Evolutionary conservation across 2,797 vertebrate species (phyloP).

Genomic region (Hirundo rustica): DNA sequence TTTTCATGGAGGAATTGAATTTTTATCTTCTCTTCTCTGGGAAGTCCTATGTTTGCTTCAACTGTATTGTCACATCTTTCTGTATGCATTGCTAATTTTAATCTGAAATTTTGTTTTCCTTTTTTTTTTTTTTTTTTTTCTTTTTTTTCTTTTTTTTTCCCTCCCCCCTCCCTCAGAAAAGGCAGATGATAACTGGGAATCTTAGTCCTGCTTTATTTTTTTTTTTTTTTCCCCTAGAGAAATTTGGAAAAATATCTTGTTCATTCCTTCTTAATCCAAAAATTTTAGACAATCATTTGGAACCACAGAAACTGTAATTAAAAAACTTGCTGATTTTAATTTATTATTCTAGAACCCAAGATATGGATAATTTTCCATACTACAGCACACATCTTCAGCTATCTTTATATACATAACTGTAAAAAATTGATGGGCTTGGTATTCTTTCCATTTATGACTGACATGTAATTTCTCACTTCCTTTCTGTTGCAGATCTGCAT

Average conservation of each 20-base stretch:
- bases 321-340: background rate
- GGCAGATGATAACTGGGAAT: background rate
- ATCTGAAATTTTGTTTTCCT: background rate
- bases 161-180: too few species aligned
- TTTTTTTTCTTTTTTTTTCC: accelerated
- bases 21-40: background rate
- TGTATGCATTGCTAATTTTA: background rate
- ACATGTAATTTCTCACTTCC: background rate
- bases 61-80: background rate
- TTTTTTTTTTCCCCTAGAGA: background rate
- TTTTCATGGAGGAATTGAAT: background rate
- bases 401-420: background rate
- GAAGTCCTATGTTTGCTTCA: background rate
- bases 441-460: background rate
- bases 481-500: background rate
- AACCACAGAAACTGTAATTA: background rate
- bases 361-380: background rate
- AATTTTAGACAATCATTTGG: background rate
- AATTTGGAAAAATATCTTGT: background rate
- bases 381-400: background rate
- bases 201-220: background rate
- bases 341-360: background rate
- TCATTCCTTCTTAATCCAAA: background rate
- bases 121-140: background rate
- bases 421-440: background rate